Conservation (phyloP, 2,888 invertebrate species). For the Nebria salina region DNA sequence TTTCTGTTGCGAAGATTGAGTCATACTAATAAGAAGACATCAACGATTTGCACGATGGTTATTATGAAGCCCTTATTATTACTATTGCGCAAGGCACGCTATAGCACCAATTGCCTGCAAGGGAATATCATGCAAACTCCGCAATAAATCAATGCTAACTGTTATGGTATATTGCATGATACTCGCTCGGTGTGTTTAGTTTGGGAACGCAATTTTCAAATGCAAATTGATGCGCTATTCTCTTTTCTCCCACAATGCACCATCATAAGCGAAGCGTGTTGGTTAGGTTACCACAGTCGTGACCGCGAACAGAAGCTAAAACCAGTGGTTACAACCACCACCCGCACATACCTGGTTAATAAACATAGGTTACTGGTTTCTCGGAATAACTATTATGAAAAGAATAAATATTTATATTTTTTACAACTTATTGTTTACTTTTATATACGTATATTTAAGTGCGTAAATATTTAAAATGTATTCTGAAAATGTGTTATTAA, state of each 20-base stretch:
- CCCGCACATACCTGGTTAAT: slow-evolving; percentile 1
- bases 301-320: background rate
- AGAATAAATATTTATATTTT: background rate
- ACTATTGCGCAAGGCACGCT: background rate
- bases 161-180: background rate
- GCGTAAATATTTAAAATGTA: background rate
- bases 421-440: slow-evolving; percentile 1
- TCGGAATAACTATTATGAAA: background rate
- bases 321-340: slow-evolving; percentile 1
- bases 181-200: background rate
- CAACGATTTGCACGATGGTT: background rate
- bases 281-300: background rate
- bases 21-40: background rate
- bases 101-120: background rate
- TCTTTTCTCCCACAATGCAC: background rate
- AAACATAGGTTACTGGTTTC: background rate
- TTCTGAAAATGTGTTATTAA: no score
- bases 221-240: background rate
- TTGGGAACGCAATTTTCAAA: background rate
- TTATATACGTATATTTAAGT: background rate
- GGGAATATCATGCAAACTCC: background rate
- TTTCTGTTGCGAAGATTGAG: background rate
- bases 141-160: no score
- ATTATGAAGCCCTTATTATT: background rate
- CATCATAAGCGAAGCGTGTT: background rate